Base-by-base conservation (phyloP, 2,888 invertebrate species). In the Villa cingulata region DNA sequence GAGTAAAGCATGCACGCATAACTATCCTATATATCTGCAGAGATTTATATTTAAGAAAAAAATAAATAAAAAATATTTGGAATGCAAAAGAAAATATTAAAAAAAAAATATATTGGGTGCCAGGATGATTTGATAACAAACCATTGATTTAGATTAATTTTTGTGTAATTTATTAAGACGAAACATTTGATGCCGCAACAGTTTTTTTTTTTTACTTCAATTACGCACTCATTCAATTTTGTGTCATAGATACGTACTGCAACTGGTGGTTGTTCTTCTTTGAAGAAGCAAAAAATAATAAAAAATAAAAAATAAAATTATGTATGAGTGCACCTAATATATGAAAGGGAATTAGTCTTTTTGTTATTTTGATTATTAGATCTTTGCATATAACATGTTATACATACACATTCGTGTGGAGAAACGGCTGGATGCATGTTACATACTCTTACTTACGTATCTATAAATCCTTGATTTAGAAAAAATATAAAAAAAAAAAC, bases 61-160 rank as follows among this genome's bases (percentile, higher is more conserved):
- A 48, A 32, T 36, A 5, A 16, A 16, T 14, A 15, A 36, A 37
- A 32, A 41, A 40, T 34, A 47, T 29, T 32, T 38, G 4, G 23
- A 4, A 23, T 23, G 23, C 23, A 23, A 23, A 23, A 23, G 23
- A 23, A 23, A 37, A 23, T 5, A 10, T 37, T 9, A 29, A 37
- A 19, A 38, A 20, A 45, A 39, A 45, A 45, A 45, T 27, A 19
- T 23, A 12, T 20, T 38, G 12, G n/a, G 18, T 39, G 17, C 42
- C 23, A 32, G 12, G 4, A 32, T 9, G 12, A 12, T 32, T 43
- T 40, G 45, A 52, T 52, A 52, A 52, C 48, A 42, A 48, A 48
- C 48, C 47, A 45, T 52, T 52, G 52, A 52, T 52, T 52, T 52
- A 52, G 47, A 52, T 52, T 52, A 52, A 52, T 52, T 52, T 50